Conservation (phyloP, 23 tunicate species). For the Styela plicata region DNA sequence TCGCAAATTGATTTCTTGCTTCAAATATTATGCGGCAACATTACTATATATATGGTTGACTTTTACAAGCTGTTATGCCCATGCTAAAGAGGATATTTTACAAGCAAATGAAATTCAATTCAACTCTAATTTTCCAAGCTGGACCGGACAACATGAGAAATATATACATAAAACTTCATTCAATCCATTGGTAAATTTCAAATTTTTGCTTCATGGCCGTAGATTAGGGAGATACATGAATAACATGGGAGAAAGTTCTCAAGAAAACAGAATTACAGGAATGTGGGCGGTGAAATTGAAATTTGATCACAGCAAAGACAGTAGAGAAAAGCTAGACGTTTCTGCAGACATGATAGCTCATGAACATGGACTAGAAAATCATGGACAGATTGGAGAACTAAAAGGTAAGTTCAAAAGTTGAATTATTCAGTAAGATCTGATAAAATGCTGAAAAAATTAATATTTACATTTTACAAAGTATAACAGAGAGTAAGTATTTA, state of each 20-base stretch:
- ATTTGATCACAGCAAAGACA: slow-evolving; percentile 1
- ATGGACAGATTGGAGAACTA: slow-evolving; percentile 89
- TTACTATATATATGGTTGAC: not conserved
- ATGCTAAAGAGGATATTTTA: not conserved
- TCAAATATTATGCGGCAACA: not conserved
- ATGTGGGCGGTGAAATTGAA: slow-evolving; percentile 32
- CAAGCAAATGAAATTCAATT: not conserved
- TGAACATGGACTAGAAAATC: slow-evolving; percentile 40
- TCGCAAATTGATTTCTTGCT: not conserved
- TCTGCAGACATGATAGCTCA: slow-evolving; percentile 58
- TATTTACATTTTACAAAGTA: too few relatives aligned
- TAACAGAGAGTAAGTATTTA: too few relatives aligned
- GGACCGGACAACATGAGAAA: not conserved
- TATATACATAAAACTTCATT: not conserved
- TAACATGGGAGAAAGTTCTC: not conserved
- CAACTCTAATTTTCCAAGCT: not conserved
- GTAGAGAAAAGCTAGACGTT: slow-evolving; percentile 31
- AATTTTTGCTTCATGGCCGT: not conserved
- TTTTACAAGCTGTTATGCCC: not conserved
- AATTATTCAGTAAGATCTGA: too few relatives aligned
- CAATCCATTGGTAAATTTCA: not conserved
- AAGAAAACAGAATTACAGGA: slow-evolving; percentile 1
- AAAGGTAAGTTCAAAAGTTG: slow-evolving; percentile 19
- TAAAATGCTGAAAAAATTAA: not conserved
- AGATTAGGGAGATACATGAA: not conserved